phyloP scores from a whole-genome alignment of 2,113 vertebrate genomes.

The Sakesphorus luctuosus region DNA sequence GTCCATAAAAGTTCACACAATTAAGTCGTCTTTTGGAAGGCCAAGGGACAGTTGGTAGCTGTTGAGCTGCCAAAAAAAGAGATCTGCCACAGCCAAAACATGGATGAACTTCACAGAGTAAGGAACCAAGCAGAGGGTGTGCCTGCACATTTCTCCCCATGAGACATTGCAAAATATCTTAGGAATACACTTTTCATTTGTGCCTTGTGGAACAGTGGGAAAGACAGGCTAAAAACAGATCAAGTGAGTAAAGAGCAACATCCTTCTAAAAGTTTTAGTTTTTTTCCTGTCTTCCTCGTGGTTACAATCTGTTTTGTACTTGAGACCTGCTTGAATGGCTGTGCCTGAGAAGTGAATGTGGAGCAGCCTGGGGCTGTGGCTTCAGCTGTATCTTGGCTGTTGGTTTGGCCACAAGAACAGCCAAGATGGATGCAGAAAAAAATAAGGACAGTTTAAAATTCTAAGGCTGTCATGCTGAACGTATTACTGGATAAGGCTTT shows the following conservation, averaged over 20 bases:
- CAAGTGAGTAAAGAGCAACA: background rate
- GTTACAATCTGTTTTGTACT: background rate
- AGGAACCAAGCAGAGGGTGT: accelerated
- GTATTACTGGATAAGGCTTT: background rate
- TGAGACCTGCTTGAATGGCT: background rate
- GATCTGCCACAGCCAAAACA: background rate
- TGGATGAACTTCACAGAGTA: accelerated
- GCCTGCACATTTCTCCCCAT: background rate
- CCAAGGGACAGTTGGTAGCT: background rate
- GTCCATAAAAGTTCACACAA: background rate
- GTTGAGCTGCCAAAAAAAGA: background rate
- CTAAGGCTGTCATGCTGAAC: background rate
- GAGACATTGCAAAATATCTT: background rate
- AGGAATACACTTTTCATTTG: background rate
- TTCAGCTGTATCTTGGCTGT: background rate
- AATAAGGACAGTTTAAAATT: background rate
- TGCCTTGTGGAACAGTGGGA: background rate
- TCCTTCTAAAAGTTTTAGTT: background rate
- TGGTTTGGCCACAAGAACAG: background rate
- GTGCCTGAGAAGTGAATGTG: background rate
- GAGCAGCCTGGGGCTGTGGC: background rate
- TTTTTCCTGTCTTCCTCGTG: background rate
- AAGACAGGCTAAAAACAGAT: background rate
- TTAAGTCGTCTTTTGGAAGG: background rate
- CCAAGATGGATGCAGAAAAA: background rate